Conservation (phyloP, 2,888 invertebrate species). For the Acleris literana region DNA sequence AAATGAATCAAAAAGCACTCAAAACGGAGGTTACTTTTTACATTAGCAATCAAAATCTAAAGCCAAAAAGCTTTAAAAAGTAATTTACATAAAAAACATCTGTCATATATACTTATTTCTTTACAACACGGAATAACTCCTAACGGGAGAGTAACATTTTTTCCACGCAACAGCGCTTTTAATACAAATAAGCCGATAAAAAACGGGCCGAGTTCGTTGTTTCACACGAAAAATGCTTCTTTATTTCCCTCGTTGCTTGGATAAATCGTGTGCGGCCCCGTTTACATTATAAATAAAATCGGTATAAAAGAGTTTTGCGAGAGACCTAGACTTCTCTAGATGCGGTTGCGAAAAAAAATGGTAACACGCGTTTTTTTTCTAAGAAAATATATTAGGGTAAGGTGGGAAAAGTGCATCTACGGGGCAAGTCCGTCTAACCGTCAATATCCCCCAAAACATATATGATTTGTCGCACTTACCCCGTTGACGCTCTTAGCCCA, state of each 20-base stretch:
- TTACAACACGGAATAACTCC: constrained; percentile 38
- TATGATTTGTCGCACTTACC: too few relatives aligned
- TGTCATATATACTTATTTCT: constrained; percentile 39
- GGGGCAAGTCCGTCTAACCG: too few relatives aligned
- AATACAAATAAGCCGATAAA: constrained; percentile 63
- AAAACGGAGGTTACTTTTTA: too few relatives aligned
- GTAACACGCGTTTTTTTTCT: too few relatives aligned
- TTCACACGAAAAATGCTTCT: constrained; percentile 52
- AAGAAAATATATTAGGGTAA: too few relatives aligned
- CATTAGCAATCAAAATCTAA: too few relatives aligned
- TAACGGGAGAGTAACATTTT: constrained; percentile 49
- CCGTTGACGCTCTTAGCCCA: too few relatives aligned
- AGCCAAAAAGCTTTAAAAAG: constrained; percentile 27
- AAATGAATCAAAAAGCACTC: too few relatives aligned
- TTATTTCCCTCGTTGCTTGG: constrained; percentile 55
- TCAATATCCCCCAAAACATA: too few relatives aligned
- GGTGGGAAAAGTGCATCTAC: too few relatives aligned
- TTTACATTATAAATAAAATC: constrained; percentile 59
- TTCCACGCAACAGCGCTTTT: constrained; percentile 56
- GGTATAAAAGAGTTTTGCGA: constrained; percentile 40
- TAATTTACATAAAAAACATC: constrained; percentile 40
- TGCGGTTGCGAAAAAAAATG: not conserved
- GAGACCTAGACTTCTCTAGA: constrained; percentile 26
- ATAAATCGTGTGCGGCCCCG: constrained; percentile 54
- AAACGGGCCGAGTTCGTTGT: constrained; percentile 58